Evolutionary conservation across 2,113 vertebrate genomes (phyloP).

Genomic region (Oceanodroma tethys): DNA sequence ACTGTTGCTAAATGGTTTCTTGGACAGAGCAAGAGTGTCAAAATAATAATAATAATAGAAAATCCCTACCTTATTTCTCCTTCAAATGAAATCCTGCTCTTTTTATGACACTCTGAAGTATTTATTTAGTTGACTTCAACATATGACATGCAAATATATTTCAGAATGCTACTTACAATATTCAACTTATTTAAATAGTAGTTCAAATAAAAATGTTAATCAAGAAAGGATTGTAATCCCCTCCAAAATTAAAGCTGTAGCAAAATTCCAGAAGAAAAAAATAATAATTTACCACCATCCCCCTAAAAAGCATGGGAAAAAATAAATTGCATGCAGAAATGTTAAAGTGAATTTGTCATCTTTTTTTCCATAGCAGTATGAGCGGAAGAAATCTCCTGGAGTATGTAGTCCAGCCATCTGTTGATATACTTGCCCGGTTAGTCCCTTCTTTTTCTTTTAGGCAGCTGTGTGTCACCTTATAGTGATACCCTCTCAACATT

Average conservation of each 20-base stretch:
- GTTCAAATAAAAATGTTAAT: background rate
- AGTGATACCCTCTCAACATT: background rate
- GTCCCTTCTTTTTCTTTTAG: background rate
- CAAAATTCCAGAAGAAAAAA: background rate
- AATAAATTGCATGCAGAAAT: background rate
- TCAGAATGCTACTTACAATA: background rate
- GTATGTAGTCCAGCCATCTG: background rate
- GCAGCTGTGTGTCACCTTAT: background rate
- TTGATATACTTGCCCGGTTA: background rate
- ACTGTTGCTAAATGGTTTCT: background rate
- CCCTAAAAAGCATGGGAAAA: accelerated
- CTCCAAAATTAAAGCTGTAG: background rate
- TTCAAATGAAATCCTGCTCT: background rate
- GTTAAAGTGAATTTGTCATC: background rate
- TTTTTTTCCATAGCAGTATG: background rate
- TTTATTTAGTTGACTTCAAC: background rate
- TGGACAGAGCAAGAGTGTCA: background rate
- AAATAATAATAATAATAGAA: background rate
- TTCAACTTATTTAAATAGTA: background rate
- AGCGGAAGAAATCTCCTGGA: background rate
- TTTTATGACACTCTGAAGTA: background rate
- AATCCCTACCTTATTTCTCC: background rate
- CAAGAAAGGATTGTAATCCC: background rate
- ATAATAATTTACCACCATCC: background rate
- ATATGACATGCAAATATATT: background rate